Base-by-base conservation (phyloP, 1,140 invertebrate species). In the Chrysomallon squamiferum region DNA sequence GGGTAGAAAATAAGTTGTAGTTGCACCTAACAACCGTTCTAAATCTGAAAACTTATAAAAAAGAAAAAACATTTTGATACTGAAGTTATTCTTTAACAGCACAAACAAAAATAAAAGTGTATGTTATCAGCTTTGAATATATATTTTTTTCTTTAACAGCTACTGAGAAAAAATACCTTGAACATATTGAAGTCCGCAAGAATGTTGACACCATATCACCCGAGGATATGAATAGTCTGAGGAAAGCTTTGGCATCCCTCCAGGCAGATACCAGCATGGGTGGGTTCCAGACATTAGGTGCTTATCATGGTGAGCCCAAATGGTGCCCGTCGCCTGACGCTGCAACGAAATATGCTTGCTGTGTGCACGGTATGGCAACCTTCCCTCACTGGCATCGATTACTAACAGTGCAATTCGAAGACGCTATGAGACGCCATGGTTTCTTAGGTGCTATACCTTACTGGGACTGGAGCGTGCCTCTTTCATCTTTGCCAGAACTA, bases 331-430 rank as follows among this genome's bases (percentile, higher is more conserved):
- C 43, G 22, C 59, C 65, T 22, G 59, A 62, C 30, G 65, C 65
- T n/a, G 65, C 35, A 18, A 18, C 27, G 9, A 67, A 67, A 45
- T 63, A 25, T 60, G 29, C 67, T 43, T 66, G 66, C 62, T 66
- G 71, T 58, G 38, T 62, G 0, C 71, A 73, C 54, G 71, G 71
- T 0, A 66, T 66, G 60, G 29, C 71, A 15, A 60, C 59, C 25
- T 72, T 72, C 67, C 63, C 67, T 11, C 71, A 72, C 52, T 72
- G 71, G 71, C 71, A 72, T 52, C 49, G 71, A 27, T 61, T 73
- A 27, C 62, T 66, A n/a, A 66, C 66, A 4, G 61, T 59, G 15
- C 67, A 69, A 30, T 49, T 54, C n/a, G 69, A 67, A 32, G 63
- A 67, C 38, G 69, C 59, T 4, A 25, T 70, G 2, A 59, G 64